Base-by-base conservation (phyloP, 2,113 vertebrate species). In the Kryptolebias marmoratus region DNA sequence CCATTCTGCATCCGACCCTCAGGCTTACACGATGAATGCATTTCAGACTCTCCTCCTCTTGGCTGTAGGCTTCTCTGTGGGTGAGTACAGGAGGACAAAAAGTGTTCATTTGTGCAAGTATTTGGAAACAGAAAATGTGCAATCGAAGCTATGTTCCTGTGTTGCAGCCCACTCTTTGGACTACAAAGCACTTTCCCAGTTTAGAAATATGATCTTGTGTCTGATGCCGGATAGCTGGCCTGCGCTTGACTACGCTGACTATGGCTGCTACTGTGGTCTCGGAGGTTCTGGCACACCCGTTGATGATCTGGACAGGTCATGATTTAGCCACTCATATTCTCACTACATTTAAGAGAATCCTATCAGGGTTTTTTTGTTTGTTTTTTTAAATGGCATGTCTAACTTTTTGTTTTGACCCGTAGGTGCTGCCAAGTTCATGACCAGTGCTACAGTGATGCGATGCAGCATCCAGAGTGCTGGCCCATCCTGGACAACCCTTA, bases 401-500 rank as follows among this genome's bases (percentile, higher is more conserved):
- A 15, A 52, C 28, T 9, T 47, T 68, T 55, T 45, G 2, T 27
- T 1, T 45, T 49, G 32, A 44, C 31, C n/a, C 3, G 7, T 52
- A 98, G 96, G 68, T 98, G 97, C 88, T 97, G 96, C 69, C 76
- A 96, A 58, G 68, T 22, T 4, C 96, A 97, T 0, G 96, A 96
- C 75, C 0, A 56, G 0, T 97, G 96, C 87, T 97, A 96, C 50
- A 0, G 0, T 0, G 0, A 84, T 10, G 92, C 93, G 22, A 47
- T 70, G 81, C n/a, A 93, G 16, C 15, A 93, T 1, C 0, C 75
- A 0, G 39, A 84, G 0, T 98, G 97, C 71, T 91, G 0, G 60
- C 64, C 30, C 64, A 1, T 96, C 4, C 0, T 93, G 3, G 94
- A 97, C 86, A 96, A 95, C 69, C 96, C 97, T 1, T 97, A 97